Conservation (phyloP, 2,797 vertebrate genomes). For the Sebastolobus alascanus region DNA sequence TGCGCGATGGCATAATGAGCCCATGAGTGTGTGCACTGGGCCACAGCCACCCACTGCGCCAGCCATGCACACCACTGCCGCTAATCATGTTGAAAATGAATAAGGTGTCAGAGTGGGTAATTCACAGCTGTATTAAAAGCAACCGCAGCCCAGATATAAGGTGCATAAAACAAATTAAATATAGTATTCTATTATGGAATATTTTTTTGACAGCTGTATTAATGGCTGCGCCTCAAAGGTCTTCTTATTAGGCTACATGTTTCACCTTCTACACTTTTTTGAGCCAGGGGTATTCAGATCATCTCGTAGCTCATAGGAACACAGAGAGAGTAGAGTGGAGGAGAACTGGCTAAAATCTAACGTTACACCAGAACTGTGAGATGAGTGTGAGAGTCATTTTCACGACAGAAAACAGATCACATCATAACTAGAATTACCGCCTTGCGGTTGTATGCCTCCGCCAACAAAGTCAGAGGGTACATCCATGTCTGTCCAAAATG, state of each 20-base stretch:
- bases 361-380: constrained; percentile 1
- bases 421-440: neutral
- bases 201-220: constrained; percentile 81
- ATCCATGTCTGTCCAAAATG: neutral
- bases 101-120: constrained; percentile 81
- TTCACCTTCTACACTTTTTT: constrained; percentile 54
- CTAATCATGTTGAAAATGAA: constrained; percentile 84
- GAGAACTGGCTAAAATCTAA: neutral
- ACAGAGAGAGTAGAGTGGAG: neutral
- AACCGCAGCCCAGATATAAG: constrained; percentile 78
- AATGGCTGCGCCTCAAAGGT: constrained; percentile 80
- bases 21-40: constrained; percentile 58
- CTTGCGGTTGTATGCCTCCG: neutral
- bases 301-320: constrained; percentile 14
- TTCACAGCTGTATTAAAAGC: constrained; percentile 82
- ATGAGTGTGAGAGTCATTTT: neutral
- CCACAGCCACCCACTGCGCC: constrained; percentile 76
- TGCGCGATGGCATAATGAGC: constrained; percentile 62
- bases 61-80: constrained; percentile 63
- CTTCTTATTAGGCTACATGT: constrained; percentile 80
- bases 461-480: neutral
- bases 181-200: constrained; percentile 67
- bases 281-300: constrained; percentile 43
- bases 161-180: constrained; percentile 82
- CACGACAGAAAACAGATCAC: neutral